phyloP scores from a whole-genome alignment of 2,888 invertebrate genomes.

The Hemithea aestivaria region DNA sequence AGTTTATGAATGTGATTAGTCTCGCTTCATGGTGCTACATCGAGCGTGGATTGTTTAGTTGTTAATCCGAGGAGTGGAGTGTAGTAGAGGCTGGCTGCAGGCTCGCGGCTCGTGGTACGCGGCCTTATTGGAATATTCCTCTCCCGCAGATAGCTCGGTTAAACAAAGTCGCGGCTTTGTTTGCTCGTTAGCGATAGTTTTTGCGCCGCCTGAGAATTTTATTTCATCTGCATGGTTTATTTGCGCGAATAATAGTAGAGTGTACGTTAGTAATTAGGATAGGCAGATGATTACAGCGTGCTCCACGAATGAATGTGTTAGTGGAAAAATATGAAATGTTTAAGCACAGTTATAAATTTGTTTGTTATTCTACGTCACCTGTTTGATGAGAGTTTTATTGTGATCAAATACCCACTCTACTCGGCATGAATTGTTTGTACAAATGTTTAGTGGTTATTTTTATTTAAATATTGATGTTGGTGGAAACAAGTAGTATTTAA shows the following conservation, averaged over 20 bases:
- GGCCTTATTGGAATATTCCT: conserved; percentile 51
- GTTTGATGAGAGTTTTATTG: conserved; percentile 11
- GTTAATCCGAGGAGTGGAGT: conserved; percentile 22
- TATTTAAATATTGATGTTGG: not conserved
- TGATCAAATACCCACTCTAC: not conserved
- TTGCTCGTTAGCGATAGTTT: conserved; percentile 44
- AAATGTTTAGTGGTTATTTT: too few relatives aligned
- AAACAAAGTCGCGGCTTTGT: conserved; percentile 41
- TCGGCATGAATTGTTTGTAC: not conserved
- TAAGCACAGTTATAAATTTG: conserved; percentile 23
- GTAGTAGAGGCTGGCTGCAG: conserved; percentile 5
- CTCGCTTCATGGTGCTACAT: conserved; percentile 33
- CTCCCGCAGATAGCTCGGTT: conserved; percentile 36
- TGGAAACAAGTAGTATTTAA: too few relatives aligned
- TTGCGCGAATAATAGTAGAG: conserved; percentile 30
- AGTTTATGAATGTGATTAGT: conserved; percentile 22
- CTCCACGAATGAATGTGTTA: conserved; percentile 34
- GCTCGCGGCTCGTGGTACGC: conserved; percentile 35
- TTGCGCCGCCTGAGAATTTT: conserved; percentile 31
- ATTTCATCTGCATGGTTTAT: conserved; percentile 33
- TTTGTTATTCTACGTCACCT: conserved; percentile 13
- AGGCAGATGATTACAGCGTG: conserved; percentile 21
- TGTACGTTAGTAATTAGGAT: conserved; percentile 34
- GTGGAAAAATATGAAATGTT: conserved; percentile 25
- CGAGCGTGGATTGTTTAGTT: conserved; percentile 35